phyloP scores from a whole-genome alignment of 2,797 vertebrate species.

The Anisognathus igniventris region DNA sequence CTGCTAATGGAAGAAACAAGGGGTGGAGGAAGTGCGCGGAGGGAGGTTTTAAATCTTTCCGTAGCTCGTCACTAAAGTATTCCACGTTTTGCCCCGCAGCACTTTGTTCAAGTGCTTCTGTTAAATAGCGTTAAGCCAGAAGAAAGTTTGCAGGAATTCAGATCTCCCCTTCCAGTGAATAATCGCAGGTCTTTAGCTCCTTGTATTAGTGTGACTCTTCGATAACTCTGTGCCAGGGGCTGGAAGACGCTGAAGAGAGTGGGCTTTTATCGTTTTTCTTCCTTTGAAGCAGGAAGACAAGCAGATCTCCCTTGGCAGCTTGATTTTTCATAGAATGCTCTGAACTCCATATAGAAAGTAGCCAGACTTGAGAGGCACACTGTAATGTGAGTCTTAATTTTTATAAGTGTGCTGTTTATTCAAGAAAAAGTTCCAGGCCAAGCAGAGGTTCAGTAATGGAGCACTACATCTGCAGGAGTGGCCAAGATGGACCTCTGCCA shows the following conservation, averaged over 20 bases:
- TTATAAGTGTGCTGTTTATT: not conserved
- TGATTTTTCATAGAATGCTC: not conserved
- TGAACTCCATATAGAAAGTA: not conserved
- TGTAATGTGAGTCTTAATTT: not conserved
- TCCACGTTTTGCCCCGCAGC: fast-evolving
- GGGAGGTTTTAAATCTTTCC: fast-evolving
- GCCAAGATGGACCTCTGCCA: not conserved
- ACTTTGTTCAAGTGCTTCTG: fast-evolving
- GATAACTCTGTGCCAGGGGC: not conserved
- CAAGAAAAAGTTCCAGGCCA: not conserved
- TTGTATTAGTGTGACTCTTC: fast-evolving
- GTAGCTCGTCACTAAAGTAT: fast-evolving
- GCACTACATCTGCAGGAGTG: not conserved
- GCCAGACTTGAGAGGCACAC: fast-evolving
- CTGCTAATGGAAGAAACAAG: fast-evolving
- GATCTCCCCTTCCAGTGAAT: fast-evolving
- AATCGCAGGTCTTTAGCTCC: fast-evolving
- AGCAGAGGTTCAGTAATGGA: not conserved
- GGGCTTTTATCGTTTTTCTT: not conserved
- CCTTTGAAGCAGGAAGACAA: not conserved
- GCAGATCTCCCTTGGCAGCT: not conserved
- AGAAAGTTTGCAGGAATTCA: not conserved
- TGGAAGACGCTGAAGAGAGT: too few relatives aligned
- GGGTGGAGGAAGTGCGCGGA: fast-evolving
- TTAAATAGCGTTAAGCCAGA: fast-evolving